Evolutionary conservation across 1,140 invertebrate species (phyloP).

Genomic region (Pantala flavescens): DNA sequence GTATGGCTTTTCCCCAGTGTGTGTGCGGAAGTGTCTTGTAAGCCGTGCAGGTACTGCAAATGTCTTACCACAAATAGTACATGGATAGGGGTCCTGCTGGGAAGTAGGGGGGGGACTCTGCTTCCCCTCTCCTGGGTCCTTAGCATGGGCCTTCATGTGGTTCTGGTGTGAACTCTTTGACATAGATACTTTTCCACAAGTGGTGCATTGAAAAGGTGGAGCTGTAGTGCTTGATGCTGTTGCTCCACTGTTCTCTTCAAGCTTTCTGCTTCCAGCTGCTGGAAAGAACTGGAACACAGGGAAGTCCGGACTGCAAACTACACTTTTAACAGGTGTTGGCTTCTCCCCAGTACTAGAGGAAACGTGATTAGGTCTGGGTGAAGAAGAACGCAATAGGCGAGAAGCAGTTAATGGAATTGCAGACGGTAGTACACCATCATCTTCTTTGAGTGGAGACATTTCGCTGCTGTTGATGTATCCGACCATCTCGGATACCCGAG

Average conservation of each 20-base stretch:
- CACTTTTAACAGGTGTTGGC: slow-evolving; percentile 23
- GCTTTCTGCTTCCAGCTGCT: not conserved
- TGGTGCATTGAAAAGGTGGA: slow-evolving; percentile 38
- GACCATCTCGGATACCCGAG: slow-evolving; percentile 32
- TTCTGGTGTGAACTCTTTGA: slow-evolving; percentile 48
- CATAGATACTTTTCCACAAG: slow-evolving; percentile 47
- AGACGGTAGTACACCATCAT: slow-evolving; percentile 7
- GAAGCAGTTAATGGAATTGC: slow-evolving; percentile 28
- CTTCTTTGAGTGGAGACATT: slow-evolving; percentile 22
- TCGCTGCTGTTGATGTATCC: slow-evolving; percentile 27
- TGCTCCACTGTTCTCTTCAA: not conserved
- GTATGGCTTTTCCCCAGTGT: slow-evolving; percentile 76
- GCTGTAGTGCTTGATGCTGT: not conserved
- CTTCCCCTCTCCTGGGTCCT: slow-evolving; percentile 37
- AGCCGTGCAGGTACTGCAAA: slow-evolving; percentile 84
- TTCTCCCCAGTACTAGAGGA: slow-evolving; percentile 13
- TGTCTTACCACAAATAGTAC: slow-evolving; percentile 83
- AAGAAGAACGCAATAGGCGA: slow-evolving; percentile 23
- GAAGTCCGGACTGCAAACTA: slow-evolving; percentile 31
- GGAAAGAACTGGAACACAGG: slow-evolving; percentile 24
- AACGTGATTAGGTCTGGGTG: slow-evolving; percentile 12
- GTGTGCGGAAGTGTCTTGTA: slow-evolving; percentile 80
- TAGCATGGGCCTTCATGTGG: slow-evolving; percentile 43
- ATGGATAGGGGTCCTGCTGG: slow-evolving; percentile 63
- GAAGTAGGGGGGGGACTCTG: slow-evolving; percentile 15